These are phyloP conservation scores for Tinamus major DNA, from an alignment of 2,797 vertebrate genomes.

Conservation along the genomic window DNA sequence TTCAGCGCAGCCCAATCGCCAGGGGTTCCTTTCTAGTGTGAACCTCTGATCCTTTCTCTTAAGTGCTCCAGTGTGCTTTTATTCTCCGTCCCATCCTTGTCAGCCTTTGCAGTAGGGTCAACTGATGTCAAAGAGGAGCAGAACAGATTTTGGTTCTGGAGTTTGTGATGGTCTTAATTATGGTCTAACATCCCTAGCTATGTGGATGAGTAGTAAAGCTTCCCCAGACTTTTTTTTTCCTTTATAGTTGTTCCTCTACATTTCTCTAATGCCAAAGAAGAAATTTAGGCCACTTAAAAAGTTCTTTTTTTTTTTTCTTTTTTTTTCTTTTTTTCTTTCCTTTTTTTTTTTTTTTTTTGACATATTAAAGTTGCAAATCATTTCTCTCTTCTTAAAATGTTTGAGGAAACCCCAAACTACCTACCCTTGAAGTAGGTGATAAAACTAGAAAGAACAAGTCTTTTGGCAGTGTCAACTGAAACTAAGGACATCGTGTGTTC, in stretches of 20 bases:
- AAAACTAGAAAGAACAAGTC: slow-evolving; percentile 31
- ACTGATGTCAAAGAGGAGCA: background rate
- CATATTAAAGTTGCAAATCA: background rate
- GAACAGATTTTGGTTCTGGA: background rate
- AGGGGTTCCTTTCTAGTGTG: background rate
- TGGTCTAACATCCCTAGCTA: background rate
- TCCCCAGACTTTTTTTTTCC: background rate
- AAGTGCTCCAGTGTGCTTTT: background rate
- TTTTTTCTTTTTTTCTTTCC: too few species aligned
- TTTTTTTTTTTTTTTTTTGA: too few species aligned
- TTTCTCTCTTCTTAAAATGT: slow-evolving; percentile 1
- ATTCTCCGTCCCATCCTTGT: background rate
- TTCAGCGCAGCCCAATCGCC: background rate
- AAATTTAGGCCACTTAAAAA: too few species aligned
- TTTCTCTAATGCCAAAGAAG: too few species aligned
- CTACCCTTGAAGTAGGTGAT: background rate
- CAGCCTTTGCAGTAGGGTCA: background rate
- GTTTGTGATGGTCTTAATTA: background rate
- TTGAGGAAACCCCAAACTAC: background rate
- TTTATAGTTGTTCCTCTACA: too few species aligned
- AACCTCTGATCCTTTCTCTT: fast-evolving
- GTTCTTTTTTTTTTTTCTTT: too few species aligned
- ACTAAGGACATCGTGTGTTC: slow-evolving; percentile 18
- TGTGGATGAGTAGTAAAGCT: background rate
- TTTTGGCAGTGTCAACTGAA: slow-evolving; percentile 40